A percentile compares a stretch with the other conserved stretches of the same genome.
phyloP scores from a whole-genome alignment of 1,140 invertebrate genomes.

The Tetramorium parvispinum region DNA sequence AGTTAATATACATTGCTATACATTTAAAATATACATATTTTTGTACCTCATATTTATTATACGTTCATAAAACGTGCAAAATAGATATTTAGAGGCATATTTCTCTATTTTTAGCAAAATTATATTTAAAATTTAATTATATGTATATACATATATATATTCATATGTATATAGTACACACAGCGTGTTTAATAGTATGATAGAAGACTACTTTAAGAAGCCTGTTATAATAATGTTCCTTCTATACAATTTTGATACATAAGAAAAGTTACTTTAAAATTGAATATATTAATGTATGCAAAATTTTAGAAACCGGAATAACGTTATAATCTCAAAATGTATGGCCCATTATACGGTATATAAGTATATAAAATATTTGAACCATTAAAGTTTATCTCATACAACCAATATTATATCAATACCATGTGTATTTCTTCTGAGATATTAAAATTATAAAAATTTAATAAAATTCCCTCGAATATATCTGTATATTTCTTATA shows the following conservation, averaged over 20 bases:
- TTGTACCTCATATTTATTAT: neutral
- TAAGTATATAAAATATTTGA: neutral
- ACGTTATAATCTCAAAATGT: conserved; percentile 30
- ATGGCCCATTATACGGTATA: conserved; percentile 34
- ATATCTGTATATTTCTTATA: conserved; percentile 2
- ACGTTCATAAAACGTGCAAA: neutral
- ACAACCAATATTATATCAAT: conserved; percentile 60
- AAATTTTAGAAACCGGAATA: conserved; percentile 26
- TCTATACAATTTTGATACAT: neutral
- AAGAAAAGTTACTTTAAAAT: neutral
- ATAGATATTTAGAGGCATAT: neutral
- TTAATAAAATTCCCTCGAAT: conserved; percentile 3
- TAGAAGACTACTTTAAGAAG: conserved; percentile 62
- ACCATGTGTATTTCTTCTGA: conserved; percentile 32
- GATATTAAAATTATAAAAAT: conserved; percentile 26
- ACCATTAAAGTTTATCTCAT: conserved; percentile 31
- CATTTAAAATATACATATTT: neutral
- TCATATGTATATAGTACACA: neutral
- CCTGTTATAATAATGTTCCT: neutral
- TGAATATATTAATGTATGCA: neutral
- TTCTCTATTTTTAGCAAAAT: neutral
- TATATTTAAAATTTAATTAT: conserved; percentile 2
- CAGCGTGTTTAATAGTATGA: neutral
- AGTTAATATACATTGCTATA: neutral
- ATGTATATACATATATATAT: neutral